Evolutionary conservation across 2,113 vertebrate species (phyloP).

Genomic region (Irena cyanogastra): DNA sequence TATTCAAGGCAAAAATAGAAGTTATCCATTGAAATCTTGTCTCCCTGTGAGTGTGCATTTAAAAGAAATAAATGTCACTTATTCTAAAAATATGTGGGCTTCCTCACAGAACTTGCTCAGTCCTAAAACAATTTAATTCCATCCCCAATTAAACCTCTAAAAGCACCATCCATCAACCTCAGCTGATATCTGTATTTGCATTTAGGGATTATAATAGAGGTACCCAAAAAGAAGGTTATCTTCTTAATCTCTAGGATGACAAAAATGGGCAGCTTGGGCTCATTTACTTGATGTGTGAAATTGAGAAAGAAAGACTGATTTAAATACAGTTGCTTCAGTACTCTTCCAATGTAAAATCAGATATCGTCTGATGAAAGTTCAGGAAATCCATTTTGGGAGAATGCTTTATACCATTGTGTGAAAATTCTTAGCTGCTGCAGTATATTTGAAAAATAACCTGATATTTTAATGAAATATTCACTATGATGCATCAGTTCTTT

Average conservation of each 20-base stretch:
- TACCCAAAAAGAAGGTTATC: background rate
- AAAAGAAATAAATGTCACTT: constrained; percentile 59
- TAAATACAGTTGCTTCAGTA: background rate
- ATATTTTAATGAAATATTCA: constrained; percentile 51
- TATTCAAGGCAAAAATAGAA: background rate
- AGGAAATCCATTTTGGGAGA: constrained; percentile 19
- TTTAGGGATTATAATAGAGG: background rate
- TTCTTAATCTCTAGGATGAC: background rate
- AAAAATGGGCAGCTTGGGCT: background rate
- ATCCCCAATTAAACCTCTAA: constrained; percentile 52
- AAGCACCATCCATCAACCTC: constrained; percentile 43
- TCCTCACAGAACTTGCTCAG: constrained; percentile 35
- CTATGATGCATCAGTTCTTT: constrained; percentile 20
- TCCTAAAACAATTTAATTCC: constrained; percentile 44
- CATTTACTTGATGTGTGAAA: constrained; percentile 12
- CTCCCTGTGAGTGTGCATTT: constrained; percentile 25
- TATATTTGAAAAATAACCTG: constrained; percentile 43
- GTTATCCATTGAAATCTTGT: background rate
- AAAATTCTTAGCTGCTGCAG: background rate
- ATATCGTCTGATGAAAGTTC: background rate
- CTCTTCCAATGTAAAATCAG: background rate
- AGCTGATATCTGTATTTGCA: constrained; percentile 16
- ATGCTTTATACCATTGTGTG: constrained; percentile 20
- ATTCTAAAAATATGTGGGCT: constrained; percentile 29
- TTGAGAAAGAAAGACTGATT: background rate